Percentiles rank a stretch among this genome's conserved stretches.
Evolutionary conservation across 2,113 vertebrate genomes (phyloP).

Genomic region (Blennius ocellaris): DNA sequence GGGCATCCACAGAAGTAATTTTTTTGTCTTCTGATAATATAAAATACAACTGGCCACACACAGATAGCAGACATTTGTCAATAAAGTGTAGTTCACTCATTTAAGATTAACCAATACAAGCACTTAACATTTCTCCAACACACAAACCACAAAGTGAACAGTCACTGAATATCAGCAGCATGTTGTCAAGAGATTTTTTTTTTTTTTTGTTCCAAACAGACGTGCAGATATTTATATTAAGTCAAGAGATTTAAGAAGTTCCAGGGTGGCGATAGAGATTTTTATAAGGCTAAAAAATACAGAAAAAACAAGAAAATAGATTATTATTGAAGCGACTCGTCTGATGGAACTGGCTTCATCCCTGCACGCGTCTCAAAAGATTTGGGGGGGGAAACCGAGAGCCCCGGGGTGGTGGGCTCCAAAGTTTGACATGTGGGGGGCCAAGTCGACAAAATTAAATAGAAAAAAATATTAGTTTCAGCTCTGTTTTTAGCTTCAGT

Average conservation of each 20-base stretch:
- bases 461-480: conserved; percentile 79
- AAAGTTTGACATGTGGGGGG: conserved; percentile 83
- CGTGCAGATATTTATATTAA: conserved; percentile 78
- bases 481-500: conserved; percentile 64
- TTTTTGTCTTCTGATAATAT: conserved; percentile 68
- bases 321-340: conserved; percentile 75
- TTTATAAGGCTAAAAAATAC: conserved; percentile 69
- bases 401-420: conserved; percentile 86
- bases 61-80: conserved; percentile 80
- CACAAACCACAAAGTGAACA: conserved; percentile 79
- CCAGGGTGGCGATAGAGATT: conserved; percentile 67
- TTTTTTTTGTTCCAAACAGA: conserved; percentile 70
- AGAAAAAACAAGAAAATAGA: conserved; percentile 76
- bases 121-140: conserved; percentile 80
- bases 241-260: conserved; percentile 68
- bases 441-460: conserved; percentile 87
- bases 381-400: conserved; percentile 79
- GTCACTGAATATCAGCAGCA: conserved; percentile 82
- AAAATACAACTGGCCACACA: conserved; percentile 83
- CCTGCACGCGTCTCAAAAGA: conserved; percentile 80
- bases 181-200: conserved; percentile 71
- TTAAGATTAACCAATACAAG: conserved; percentile 76
- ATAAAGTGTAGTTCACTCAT: conserved; percentile 75
- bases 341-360: conserved; percentile 85
- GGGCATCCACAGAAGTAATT: conserved; percentile 42